Percentiles rank a stretch among this genome's conserved stretches.
phyloP scores from a whole-genome alignment of 2,113 vertebrate genomes.

The Anolis sagrei region DNA sequence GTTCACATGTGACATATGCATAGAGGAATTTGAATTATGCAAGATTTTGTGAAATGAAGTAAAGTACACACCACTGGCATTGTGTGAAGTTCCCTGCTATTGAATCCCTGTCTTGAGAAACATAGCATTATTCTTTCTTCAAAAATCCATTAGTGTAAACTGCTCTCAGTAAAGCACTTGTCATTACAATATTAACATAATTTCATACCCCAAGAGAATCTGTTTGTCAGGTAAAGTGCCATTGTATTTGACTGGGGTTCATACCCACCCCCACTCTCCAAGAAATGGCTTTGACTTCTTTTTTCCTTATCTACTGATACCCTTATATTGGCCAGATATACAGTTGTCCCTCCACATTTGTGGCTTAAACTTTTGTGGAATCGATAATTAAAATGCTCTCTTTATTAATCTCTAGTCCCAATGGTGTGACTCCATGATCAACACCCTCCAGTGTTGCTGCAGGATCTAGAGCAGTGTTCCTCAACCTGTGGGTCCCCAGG shows the following conservation, averaged over 20 bases:
- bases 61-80: slow-evolving; percentile 64
- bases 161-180: slow-evolving; percentile 59
- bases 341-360: no score
- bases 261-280: slow-evolving; percentile 51
- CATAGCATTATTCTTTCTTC: slow-evolving; percentile 68
- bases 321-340: not conserved
- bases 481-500: no score
- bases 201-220: slow-evolving; percentile 72
- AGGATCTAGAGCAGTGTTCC: no score
- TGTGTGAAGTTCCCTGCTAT: slow-evolving; percentile 67
- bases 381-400: no score
- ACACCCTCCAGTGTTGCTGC: no score
- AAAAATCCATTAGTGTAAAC: slow-evolving; percentile 76
- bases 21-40: slow-evolving; percentile 76
- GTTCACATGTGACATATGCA: slow-evolving; percentile 78
- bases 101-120: slow-evolving; percentile 64
- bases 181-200: slow-evolving; percentile 75
- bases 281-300: slow-evolving; percentile 56
- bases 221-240: slow-evolving; percentile 63
- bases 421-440: no score
- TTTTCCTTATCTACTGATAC: not conserved
- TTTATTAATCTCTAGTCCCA: no score
- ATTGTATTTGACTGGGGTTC: slow-evolving; percentile 63
- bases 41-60: slow-evolving; percentile 73
- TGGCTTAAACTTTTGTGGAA: no score